Base-by-base conservation (phyloP, 1,140 invertebrate species). In the Drosophila kikkawai region DNA sequence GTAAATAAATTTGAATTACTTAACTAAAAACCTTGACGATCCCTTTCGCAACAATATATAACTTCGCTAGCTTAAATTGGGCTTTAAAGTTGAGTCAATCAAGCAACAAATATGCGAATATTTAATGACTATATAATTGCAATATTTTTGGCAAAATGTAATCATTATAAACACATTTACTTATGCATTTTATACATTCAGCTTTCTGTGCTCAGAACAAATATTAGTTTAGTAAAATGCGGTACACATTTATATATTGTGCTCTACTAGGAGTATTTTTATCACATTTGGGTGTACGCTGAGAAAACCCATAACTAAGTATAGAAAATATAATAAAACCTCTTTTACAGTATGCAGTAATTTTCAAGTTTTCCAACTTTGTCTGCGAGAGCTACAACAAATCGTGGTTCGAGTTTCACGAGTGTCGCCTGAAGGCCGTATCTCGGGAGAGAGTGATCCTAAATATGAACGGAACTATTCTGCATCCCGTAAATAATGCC, bases 341-440 rank as follows among this genome's bases (percentile, higher is more conserved):
- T 5, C 1, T 11, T 22, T 29, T 6, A 6, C 8, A 50, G 47
- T 5, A 9, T n/a, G 26, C 47, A 11, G 15, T 50, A 4, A 2
- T n/a, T 50, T 50, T 50, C 15, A 50, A 11, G 15, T 50, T 50
- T n/a, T n/a, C 47, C 6, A 50, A 50, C 15, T n/a, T 29, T 50
- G 26, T 29, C 26, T 50, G 47, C 26, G 47, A 50, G 8, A 29
- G 26, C 8, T 50, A 50, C 47, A 50, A 50, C 26, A 15, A 50
- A 29, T 50, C 47, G 4, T 50, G 47, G 47, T 50, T 50, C 15
- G 4, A 29, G 26, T 50, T n/a, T n/a, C 15, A 50, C 7, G 47
- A 50, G 7, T 50, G 47, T n/a, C 47, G 47, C 7, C 8, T 50
- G 1, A 50, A 50, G 15, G 47, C 47, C 2, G 8, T 50, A 29